These are phyloP conservation scores for Pandion haliaetus DNA, from an alignment of 2,113 vertebrate species.

Conservation along the genomic window DNA sequence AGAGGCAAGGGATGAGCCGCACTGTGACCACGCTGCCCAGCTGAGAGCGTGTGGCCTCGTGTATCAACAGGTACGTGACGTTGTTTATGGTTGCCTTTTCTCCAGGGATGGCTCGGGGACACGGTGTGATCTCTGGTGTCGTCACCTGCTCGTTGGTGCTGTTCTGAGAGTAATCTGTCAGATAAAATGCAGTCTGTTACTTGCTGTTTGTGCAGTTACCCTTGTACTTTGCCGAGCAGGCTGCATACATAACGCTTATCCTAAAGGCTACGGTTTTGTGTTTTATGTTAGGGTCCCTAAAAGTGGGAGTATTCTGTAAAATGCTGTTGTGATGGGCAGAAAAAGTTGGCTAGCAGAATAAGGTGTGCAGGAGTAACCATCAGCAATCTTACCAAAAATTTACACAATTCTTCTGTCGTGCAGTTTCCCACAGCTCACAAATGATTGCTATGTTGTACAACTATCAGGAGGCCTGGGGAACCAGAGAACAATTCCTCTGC, in stretches of 20 bases:
- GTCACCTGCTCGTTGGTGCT: not conserved
- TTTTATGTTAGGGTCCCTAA: rapidly evolving
- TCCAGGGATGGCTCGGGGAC: constrained; percentile 46
- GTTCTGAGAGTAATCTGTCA: not conserved
- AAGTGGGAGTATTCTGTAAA: not conserved
- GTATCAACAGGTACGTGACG: not conserved
- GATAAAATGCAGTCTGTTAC: not conserved
- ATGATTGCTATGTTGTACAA: not conserved
- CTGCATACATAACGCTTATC: rapidly evolving
- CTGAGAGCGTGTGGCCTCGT: not conserved
- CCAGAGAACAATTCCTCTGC: not conserved
- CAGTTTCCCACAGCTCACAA: not conserved
- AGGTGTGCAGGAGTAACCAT: not conserved
- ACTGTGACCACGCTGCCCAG: constrained; percentile 61
- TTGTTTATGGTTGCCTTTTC: not conserved
- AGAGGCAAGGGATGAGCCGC: constrained; percentile 77
- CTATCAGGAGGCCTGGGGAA: not conserved
- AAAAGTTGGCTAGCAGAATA: not conserved
- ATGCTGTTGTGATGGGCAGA: rapidly evolving
- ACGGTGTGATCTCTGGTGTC: rapidly evolving
- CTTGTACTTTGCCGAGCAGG: not conserved
- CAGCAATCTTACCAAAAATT: rapidly evolving
- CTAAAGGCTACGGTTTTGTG: not conserved
- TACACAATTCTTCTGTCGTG: rapidly evolving
- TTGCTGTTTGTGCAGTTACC: not conserved